Conservation (phyloP, 1,140 invertebrate genomes). For the Zaprionus kolodkinae region DNA sequence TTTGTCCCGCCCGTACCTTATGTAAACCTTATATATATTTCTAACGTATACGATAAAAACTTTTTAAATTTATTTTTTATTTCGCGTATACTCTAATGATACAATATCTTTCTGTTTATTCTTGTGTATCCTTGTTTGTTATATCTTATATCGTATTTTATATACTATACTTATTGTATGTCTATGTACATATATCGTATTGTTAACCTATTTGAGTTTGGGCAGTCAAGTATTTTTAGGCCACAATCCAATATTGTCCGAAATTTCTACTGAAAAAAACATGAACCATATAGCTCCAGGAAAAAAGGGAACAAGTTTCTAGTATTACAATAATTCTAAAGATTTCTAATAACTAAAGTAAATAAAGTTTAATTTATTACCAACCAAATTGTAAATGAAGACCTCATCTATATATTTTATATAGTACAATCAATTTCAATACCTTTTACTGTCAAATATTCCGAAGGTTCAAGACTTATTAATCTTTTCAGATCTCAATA, state of each 20-base stretch:
- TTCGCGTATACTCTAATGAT: slow-evolving; percentile 23
- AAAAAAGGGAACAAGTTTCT: too few species aligned
- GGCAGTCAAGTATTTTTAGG: neutral
- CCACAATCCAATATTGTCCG: neutral
- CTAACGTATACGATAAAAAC: slow-evolving; percentile 22
- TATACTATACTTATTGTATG: slow-evolving; percentile 15
- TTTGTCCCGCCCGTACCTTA: slow-evolving; percentile 23
- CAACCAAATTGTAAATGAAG: too few species aligned
- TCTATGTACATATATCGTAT: slow-evolving; percentile 34
- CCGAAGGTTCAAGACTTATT: neutral
- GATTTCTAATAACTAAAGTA: too few species aligned
- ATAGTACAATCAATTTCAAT: too few species aligned
- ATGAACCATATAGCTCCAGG: too few species aligned
- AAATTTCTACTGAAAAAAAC: neutral
- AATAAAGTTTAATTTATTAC: too few species aligned
- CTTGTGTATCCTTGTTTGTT: slow-evolving; percentile 36
- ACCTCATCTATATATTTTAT: too few species aligned
- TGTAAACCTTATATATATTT: slow-evolving; percentile 7
- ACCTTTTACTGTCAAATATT: neutral
- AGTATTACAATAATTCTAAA: too few species aligned
- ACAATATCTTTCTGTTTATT: slow-evolving; percentile 36
- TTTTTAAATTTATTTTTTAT: slow-evolving; percentile 37
- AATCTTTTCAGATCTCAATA: neutral
- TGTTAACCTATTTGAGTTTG: slow-evolving; percentile 9
- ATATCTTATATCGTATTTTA: neutral